These are phyloP conservation scores for Pteropus rufus DNA, from an alignment of 2,797 vertebrate species.

Conservation along the genomic window DNA sequence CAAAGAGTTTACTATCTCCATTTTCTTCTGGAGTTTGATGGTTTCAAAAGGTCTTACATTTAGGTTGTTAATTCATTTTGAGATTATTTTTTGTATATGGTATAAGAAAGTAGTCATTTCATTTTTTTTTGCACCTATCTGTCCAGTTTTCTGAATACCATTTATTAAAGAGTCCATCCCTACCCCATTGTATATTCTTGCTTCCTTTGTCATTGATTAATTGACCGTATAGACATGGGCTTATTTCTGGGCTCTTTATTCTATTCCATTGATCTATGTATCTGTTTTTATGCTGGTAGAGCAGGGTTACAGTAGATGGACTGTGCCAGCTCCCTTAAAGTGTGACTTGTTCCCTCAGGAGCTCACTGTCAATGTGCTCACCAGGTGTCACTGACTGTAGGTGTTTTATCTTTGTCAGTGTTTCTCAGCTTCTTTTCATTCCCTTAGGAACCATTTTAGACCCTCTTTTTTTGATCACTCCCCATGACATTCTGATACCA, in stretches of 20 bases:
- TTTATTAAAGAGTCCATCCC: not conserved
- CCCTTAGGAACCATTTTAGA: not conserved
- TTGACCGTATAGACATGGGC: not conserved
- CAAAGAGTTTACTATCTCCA: not conserved
- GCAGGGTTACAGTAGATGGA: not conserved
- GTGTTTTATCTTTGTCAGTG: not conserved
- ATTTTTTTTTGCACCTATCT: not conserved
- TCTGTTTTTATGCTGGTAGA: not conserved
- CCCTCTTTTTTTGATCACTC: not conserved
- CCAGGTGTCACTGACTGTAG: not conserved
- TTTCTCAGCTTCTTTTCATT: not conserved
- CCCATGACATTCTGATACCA: not conserved
- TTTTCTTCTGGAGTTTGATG: not conserved
- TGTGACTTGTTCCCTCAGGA: fast-evolving
- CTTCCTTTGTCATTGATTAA: not conserved
- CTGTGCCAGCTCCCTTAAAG: no score
- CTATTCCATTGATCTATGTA: not conserved
- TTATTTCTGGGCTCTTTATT: not conserved
- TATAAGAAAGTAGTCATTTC: not conserved
- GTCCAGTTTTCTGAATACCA: not conserved
- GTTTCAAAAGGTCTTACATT: not conserved
- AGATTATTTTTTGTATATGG: not conserved
- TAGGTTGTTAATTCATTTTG: not conserved
- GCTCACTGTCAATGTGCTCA: not conserved
- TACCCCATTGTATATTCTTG: not conserved